Evolutionary conservation across 1,140 invertebrate genomes (phyloP).

Genomic region (Ceratosolen fusciceps): DNA sequence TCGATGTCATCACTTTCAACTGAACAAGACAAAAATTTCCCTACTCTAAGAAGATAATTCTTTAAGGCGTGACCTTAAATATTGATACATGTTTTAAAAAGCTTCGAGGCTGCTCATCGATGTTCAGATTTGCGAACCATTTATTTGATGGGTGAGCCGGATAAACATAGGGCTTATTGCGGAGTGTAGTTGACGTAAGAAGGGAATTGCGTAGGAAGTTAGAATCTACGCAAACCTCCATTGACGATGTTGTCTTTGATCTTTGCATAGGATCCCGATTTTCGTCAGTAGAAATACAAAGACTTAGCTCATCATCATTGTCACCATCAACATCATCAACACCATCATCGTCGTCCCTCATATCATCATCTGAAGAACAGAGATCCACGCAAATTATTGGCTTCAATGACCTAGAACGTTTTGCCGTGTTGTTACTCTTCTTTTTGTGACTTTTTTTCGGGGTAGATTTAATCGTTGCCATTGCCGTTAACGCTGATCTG

Average conservation of each 20-base stretch:
- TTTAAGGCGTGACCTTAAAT: slow-evolving; percentile 20
- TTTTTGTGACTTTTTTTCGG: not conserved
- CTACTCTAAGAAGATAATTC: not conserved
- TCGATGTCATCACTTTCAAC: not conserved
- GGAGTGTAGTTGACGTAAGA: slow-evolving; percentile 47
- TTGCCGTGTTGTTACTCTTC: slow-evolving; percentile 26
- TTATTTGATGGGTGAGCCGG: slow-evolving; percentile 50
- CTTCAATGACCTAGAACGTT: slow-evolving; percentile 20
- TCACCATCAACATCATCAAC: no score
- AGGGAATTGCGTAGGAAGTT: slow-evolving; percentile 15
- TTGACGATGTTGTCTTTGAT: slow-evolving; percentile 15
- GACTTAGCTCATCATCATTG: slow-evolving; percentile 19
- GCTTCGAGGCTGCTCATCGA: slow-evolving; percentile 3
- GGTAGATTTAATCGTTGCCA: slow-evolving; percentile 21
- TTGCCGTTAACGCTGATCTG: not conserved
- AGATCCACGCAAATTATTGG: slow-evolving; percentile 71
- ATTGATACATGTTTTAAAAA: slow-evolving; percentile 14
- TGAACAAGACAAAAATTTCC: not conserved
- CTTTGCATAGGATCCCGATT: slow-evolving; percentile 57
- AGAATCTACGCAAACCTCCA: not conserved
- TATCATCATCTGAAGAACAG: slow-evolving; percentile 74
- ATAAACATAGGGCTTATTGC: slow-evolving; percentile 53
- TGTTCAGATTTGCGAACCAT: slow-evolving; percentile 51
- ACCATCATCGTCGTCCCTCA: slow-evolving; percentile 24
- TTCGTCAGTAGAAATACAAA: slow-evolving; percentile 53